A percentile compares a stretch with the other conserved stretches of the same genome.
Conservation (phyloP, 2,113 vertebrate species). For the Pan paniscus region DNA sequence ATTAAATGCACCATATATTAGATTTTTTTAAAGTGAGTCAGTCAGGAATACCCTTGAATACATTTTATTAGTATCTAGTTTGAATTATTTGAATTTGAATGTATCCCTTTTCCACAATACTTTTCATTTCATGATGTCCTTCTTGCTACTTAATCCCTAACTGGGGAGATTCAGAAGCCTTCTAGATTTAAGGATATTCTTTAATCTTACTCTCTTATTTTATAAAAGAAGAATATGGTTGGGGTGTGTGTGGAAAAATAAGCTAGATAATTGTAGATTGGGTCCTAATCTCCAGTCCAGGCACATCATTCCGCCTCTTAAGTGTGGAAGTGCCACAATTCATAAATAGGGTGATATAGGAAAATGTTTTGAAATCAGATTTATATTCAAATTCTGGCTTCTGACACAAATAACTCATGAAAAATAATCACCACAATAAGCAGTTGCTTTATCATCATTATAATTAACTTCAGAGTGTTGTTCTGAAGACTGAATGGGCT, state of each 20-base stretch:
- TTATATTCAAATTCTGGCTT: neutral
- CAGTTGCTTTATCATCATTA: neutral
- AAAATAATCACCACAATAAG: neutral
- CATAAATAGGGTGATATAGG: neutral
- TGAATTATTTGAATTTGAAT: conserved; percentile 31
- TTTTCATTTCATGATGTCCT: neutral
- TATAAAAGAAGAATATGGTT: neutral
- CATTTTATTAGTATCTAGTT: neutral
- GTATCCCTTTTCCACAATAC: neutral
- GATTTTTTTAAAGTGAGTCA: neutral
- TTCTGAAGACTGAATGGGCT: neutral
- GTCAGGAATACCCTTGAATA: neutral
- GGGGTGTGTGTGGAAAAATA: neutral
- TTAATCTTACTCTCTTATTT: neutral
- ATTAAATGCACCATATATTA: neutral
- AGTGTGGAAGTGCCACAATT: neutral
- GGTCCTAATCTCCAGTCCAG: neutral
- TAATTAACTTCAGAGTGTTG: neutral
- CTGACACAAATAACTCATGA: neutral
- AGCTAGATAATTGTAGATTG: neutral
- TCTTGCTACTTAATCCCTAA: neutral
- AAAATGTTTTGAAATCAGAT: neutral
- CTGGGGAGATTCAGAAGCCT: neutral
- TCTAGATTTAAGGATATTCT: neutral
- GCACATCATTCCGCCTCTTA: neutral